These are phyloP conservation scores for Drosophila vallismaia DNA, from an alignment of 2,888 invertebrate species.

Conservation along the genomic window DNA sequence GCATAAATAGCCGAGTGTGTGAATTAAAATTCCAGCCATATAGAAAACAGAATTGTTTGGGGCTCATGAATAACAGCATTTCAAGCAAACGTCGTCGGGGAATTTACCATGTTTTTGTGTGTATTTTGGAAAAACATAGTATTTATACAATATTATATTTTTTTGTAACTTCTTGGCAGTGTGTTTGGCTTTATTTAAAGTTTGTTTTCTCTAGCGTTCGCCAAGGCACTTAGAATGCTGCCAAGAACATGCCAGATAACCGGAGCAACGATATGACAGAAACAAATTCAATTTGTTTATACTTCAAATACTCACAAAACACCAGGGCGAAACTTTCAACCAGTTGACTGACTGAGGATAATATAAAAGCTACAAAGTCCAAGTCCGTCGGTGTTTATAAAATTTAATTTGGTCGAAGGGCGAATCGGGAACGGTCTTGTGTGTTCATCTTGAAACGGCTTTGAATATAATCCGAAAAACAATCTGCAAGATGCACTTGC, in stretches of 20 bases:
- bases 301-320: constrained; percentile 29
- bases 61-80: constrained; percentile 1
- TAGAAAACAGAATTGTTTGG: neutral
- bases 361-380: constrained; percentile 6
- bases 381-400: constrained; percentile 38
- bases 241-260: constrained; percentile 31
- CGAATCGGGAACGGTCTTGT: constrained; percentile 10
- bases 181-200: constrained; percentile 11
- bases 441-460: constrained; percentile 27
- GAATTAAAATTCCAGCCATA: constrained; percentile 25
- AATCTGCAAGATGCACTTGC: constrained; percentile 45
- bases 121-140: neutral
- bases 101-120: constrained; percentile 1
- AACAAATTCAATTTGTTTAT: constrained; percentile 71
- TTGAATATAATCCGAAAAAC: constrained; percentile 39
- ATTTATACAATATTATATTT: constrained; percentile 3
- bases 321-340: constrained; percentile 36
- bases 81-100: neutral
- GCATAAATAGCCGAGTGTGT: constrained; percentile 10
- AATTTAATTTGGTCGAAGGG: constrained; percentile 16
- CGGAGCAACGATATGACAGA: constrained; percentile 51
- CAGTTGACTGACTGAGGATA: constrained; percentile 27
- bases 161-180: neutral
- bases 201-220: constrained; percentile 4
- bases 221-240: constrained; percentile 34